A percentile compares a stretch with the other conserved stretches of the same genome.
Evolutionary conservation across 2,113 vertebrate genomes (phyloP).

Genomic region (Lonchura striata): DNA sequence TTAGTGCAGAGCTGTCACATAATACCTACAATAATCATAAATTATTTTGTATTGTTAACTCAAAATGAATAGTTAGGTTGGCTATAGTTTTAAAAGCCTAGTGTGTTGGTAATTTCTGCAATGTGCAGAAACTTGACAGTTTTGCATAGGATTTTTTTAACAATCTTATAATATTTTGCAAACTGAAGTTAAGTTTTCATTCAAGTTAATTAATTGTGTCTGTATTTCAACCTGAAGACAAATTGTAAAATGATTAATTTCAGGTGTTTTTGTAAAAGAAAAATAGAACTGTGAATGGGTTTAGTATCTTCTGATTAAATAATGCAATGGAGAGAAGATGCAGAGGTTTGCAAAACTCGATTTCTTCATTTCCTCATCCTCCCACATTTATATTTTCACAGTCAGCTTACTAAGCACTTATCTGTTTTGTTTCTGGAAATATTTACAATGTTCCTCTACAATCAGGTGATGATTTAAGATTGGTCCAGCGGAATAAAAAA

Average conservation of each 20-base stretch:
- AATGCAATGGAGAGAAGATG: neutral
- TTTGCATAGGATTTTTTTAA: neutral
- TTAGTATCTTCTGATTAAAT: neutral
- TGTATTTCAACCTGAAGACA: neutral
- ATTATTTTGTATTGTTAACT: neutral
- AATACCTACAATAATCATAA: neutral
- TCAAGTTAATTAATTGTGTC: neutral
- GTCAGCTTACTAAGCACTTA: fast-evolving
- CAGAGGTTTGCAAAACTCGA: neutral
- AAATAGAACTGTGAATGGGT: neutral
- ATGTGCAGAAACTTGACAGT: neutral
- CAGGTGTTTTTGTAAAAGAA: neutral
- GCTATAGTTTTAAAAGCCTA: neutral
- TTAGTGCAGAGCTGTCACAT: neutral
- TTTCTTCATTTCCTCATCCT: neutral
- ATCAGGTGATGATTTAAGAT: neutral
- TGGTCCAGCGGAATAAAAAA: neutral
- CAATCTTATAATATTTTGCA: neutral
- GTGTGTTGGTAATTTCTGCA: neutral
- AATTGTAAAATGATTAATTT: neutral
- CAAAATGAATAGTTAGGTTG: neutral
- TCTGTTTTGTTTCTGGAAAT: neutral
- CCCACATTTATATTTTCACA: neutral
- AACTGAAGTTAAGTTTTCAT: neutral
- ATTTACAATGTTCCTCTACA: fast-evolving